Evolutionary conservation across 2,888 invertebrate species (phyloP), one percentile per base, ranked within the genome.

Genomic region (Yponomeuta plumbellus): DNA sequence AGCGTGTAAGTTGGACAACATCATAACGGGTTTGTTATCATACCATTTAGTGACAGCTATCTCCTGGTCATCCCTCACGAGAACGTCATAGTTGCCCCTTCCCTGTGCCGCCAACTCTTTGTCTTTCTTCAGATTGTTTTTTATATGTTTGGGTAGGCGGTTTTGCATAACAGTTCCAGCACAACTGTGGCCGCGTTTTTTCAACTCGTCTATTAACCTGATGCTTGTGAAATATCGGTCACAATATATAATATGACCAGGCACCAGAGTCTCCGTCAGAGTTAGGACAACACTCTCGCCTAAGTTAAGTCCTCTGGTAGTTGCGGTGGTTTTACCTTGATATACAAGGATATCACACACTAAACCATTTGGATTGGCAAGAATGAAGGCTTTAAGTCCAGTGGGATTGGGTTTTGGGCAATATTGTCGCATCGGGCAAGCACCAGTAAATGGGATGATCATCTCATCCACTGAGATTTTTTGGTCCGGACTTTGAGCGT

Each of bases 1-100:
- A 22, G 64, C 67, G 64, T 70, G 61, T 13, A 67, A 56, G 61
- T 59, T 65, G 3, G 71, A 70, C 61, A 68, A n/a, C 63, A 70
- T 44, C 61, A 69, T 17, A 22, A 71, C 68, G 1, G 71, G 67
- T 52, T 69, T 69, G 59, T 70, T 70, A 61, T 70, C 70, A 17
- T 61, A 66, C 69, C 69, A 69, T 58, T 62, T 70, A 3, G 70
- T 69, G n/a, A 69, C 22, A 1, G 70, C 69, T 22, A 68, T 17
- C 22, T 52, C 21, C 23, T 66, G 17, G 26, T 69, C 68, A 13
- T 69, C 66, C 65, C 69, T 64, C 20, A 69, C 68, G 13, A 63
- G 13, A 23, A 70, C 70, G 21, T 69, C 66, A 64, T 52, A 44
- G 20, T 65, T 70, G 20, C 68, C 70, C 65, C 70, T 64, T 22